Base-by-base conservation (phyloP, 2,113 vertebrate species). In the Ancistrus triradiatus region DNA sequence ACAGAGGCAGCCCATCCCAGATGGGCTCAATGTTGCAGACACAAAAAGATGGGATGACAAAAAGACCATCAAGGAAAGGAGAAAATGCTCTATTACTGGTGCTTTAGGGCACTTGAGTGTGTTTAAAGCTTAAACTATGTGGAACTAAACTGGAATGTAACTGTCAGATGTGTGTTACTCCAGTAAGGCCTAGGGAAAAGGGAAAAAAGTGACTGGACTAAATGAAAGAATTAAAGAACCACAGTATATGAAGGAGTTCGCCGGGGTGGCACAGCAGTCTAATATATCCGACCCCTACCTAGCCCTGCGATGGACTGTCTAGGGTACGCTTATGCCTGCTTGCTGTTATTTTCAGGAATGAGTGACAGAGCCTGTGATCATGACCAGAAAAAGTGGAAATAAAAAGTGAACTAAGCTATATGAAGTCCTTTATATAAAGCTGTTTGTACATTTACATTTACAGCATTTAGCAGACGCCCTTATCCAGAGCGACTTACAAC, bases 1-100 rank as follows among this genome's bases (percentile, higher is more conserved):
- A 75, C 59, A 2, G 44, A 53, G 59, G 62, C 53, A 46, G 64
- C 73, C 73, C 73, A 71, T 71, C 73, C 73, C 73, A 75, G 73
- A 75, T 75, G 73, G 73, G 69, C 58, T 71, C 63, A 65, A 68
- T 71, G 73, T 68, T 68, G 58, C 68, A 75, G 73, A 75, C 73
- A 71, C 68, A 75, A 67, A 68, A 72, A 72, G 53, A 60, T 35
- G 15, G 60, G 57, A 38, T 57, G 37, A 28, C 6, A 28, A 10
- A 43, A 28, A 46, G 37, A 50, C 6, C 22, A 43, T n/a, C 15
- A 28, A 14, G 10, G 21, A 25, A 17, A 48, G 27, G 35, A 25
- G 47, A 57, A 66, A 48, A 47, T 66, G 19, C 19, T 14, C 9
- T 42, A 17, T 49, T 66, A 17, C 15, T 49, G 44, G 43, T 40